Evolutionary conservation across 2,797 vertebrate species (phyloP).

Genomic region (Notoglanidium macrostoma): DNA sequence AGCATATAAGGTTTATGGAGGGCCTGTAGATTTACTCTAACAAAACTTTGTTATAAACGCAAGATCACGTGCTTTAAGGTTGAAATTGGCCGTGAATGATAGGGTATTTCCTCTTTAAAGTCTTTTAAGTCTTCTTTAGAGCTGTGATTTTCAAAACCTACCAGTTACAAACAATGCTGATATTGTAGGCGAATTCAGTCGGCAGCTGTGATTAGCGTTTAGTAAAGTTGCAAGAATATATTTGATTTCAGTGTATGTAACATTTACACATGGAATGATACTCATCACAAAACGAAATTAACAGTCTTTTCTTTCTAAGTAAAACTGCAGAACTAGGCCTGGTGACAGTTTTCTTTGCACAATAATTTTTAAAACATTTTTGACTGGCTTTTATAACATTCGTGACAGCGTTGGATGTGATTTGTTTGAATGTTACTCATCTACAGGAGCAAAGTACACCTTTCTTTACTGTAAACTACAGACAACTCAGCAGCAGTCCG

Average conservation of each 20-base stretch:
- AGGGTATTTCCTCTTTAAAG: conserved; percentile 73
- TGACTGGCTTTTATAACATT: background rate
- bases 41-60: conserved; percentile 98
- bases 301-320: background rate
- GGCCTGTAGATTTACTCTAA: conserved; percentile 94
- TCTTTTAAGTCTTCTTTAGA: conserved; percentile 32
- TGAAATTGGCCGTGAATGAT: conserved; percentile 99
- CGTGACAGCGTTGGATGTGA: conserved; percentile 4
- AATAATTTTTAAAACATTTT: background rate
- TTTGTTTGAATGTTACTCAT: background rate
- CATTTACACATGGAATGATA: background rate
- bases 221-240: background rate
- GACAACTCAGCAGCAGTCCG: background rate
- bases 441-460: background rate
- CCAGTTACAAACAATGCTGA: background rate
- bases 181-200: background rate
- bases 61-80: conserved; percentile 95
- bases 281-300: background rate
- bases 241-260: background rate
- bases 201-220: background rate
- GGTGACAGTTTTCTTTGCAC: background rate
- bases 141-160: background rate
- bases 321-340: background rate
- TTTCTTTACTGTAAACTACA: background rate
- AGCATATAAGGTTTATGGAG: conserved; percentile 98